Base-by-base conservation (phyloP, 2,797 vertebrate genomes). In the Cossypha polioptera region DNA sequence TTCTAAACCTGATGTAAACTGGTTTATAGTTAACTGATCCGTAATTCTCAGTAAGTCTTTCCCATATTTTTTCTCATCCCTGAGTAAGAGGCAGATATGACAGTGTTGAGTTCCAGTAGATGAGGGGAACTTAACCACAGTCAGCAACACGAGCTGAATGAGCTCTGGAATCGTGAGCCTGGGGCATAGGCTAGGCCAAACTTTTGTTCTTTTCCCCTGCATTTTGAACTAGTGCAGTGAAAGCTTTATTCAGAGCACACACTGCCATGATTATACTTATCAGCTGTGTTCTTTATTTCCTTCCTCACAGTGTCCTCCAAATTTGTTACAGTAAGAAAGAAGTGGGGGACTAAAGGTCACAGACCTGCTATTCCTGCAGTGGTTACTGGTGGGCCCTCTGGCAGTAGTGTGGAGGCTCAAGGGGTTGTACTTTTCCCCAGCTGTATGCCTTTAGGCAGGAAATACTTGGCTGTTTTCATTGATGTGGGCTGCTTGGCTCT, bases 311-410 rank as follows among this genome's bases (percentile, higher is more conserved):
- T 2, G 3, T 54, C 36, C 31, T 91, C 26, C 14, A 26, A 0
- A 29, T 63, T 63, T 83, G 13, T 63, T 67, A 13, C 2, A 18
- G 9, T 55, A 31, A 36, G 31, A 42, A 79, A 33, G 71, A 54
- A 62, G 7, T 1, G 29, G 28, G 11, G 4, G 7, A 18, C 33
- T 65, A 18, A 15, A 21, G 28, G n/a, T 36, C 5, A 5, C 1
- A 13, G n/a, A 55, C 17, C 21, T 42, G 25, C 21, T 71, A 0
- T 59, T 80, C n/a, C 40, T 90, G 31, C 45, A 28, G 28, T 38
- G 45, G 57, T 33, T 78, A 4, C 45, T 67, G 68, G 22, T 47
- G 28, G 35, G 36, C 31, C 11, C 43, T 63, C 28, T 42, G 36
- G 42, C 18, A 38, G 26, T 13, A 36, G 4, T 31, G 24, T 68